These are phyloP conservation scores for Montipora capitata DNA, from an alignment of 92 coral and sea anemone species.

Conservation along the genomic window DNA sequence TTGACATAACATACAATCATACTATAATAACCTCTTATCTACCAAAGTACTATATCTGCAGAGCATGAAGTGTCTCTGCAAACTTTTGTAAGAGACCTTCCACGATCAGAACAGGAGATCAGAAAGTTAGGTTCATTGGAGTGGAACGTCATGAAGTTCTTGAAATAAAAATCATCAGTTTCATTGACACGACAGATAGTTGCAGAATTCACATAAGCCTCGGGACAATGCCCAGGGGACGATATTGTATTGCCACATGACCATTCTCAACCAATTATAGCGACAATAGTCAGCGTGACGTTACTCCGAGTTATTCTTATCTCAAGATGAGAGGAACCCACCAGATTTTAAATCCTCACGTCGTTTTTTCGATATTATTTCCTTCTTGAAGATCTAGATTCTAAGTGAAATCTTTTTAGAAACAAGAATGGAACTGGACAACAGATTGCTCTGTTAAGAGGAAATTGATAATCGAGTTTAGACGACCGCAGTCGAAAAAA, in stretches of 20 bases:
- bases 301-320: background rate
- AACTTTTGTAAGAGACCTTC: constrained; percentile 44
- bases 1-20: no score
- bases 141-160: constrained; percentile 49
- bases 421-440: no score
- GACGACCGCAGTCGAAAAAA: no score
- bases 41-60: no score
- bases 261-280: background rate
- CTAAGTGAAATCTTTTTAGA: no score
- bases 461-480: no score
- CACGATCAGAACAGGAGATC: constrained; percentile 49
- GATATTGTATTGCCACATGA: background rate
- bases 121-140: constrained; percentile 56
- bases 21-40: no score
- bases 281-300: background rate
- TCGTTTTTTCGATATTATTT: no score
- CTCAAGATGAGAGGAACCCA: background rate
- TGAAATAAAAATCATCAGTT: constrained; percentile 29
- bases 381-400: no score
- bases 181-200: constrained; percentile 45
- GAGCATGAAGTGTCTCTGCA: constrained; percentile 27
- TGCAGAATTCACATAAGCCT: constrained; percentile 48
- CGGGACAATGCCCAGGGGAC: background rate
- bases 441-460: no score
- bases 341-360: background rate